Evolutionary conservation across 1,140 invertebrate genomes (phyloP), one percentile per base, ranked within the genome.

Genomic region (Bombus impatiens): DNA sequence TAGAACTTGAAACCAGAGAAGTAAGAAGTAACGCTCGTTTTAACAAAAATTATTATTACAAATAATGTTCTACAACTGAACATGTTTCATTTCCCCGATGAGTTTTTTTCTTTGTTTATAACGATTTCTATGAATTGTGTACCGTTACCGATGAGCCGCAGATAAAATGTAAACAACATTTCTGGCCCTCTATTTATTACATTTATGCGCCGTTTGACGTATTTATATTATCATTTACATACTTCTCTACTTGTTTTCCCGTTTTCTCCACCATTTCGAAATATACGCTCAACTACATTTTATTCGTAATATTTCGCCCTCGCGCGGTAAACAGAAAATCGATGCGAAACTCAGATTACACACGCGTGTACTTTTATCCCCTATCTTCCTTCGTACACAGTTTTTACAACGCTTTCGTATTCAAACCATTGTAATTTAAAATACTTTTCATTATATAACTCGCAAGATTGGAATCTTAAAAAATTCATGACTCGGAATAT

Each of bases 191-290:
- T 75, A 78, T 78, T 78, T 78, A 62, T 76, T 76, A 76, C 47
- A 28, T 76, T 76, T 53, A 76, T 37, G 74, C 32, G 32, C 32
- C 74, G 25, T 37, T 25, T 76, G 44, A 57, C 25, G 47, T 76
- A 72, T 72, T 72, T 72, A 72, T 72, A 76, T 76, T 76, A 76
- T 76, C 74, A 76, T 76, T 76, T 76, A 76, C 74, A 44, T 76
- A 53, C 74, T 40, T 25, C 13, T 13, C 37, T 62, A 40, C 53
- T 62, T 62, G 44, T 57, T 78, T 62, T 32, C 53, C n/a, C 42
- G 40, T 47, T 47, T 32, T 32, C 40, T 62, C 57, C 32, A 28
- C 32, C 53, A 22, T 59, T 15, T 2, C 47, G 25, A 62, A 78
- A 78, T 40, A 22, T 18, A 78, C 35, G 76, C 25, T 18, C 75